Base-by-base conservation (phyloP, 1,140 invertebrate species). In the Protaetia brevitarsis region DNA sequence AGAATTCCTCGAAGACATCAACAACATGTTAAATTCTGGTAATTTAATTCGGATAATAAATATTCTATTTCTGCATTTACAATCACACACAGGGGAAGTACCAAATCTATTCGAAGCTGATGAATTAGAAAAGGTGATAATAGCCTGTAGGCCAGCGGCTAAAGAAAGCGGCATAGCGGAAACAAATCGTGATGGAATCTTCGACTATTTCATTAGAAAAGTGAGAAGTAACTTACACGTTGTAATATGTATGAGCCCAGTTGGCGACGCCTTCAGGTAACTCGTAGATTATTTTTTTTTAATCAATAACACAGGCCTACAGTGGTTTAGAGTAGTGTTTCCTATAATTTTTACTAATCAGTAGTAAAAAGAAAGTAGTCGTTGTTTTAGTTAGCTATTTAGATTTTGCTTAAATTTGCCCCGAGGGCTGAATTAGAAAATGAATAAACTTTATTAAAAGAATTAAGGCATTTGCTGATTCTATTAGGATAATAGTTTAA, bases 1-100 rank as follows among this genome's bases (percentile, higher is more conserved):
- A 79, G 91, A 92, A 74, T 97, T 97, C 79, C 80, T 98, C 0
- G 95, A 95, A 78, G 93, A 95, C 74, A 91, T 96, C 21, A 95
- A 95, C 74, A 95, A 95, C 74, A 90, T 95, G 77, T 81, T 96
- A 0, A 95, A 95, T 76, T 89, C 92, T 4, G 91, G 90, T 85
- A 69, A 63, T 89, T 51, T 92, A 74, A 3, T 3, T 26, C 28
- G 3, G 23, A 26, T 2, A 31, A 26, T 37, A 23, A 36, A 3
- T 23, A 26, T 5, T 21, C 19, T 64, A n/a, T n/a, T n/a, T n/a
- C n/a, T n/a, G n/a, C n/a, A n/a, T 8, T 27, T 19, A 21, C 16
- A 56, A 56, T 23, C 19, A 19, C 28, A 27, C 11, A 30, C 58
- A 72, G 72, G 73, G 28, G 74, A 76, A 68, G 90, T 95, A 8